Percentiles rank a stretch among this genome's conserved stretches.
These are phyloP conservation scores for Psix sp. DNA, from an alignment of 1,140 invertebrate species.

Conservation along the genomic window DNA sequence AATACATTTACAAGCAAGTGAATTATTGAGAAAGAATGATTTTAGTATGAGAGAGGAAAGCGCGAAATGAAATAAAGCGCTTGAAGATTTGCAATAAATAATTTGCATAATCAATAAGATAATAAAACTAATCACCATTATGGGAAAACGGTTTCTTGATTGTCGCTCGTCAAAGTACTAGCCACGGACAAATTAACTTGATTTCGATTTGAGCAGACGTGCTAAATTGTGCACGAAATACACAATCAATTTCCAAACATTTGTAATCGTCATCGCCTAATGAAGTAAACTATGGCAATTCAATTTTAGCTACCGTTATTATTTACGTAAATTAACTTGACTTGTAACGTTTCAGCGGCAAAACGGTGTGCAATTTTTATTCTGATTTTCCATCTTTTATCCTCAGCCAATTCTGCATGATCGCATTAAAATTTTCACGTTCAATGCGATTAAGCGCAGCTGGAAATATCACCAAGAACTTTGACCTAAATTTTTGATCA, in stretches of 20 bases:
- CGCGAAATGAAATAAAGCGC: neutral
- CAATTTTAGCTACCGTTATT: neutral
- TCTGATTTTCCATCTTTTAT: no score
- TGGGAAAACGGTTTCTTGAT: neutral
- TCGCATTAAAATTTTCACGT: neutral
- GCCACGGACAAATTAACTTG: slow-evolving; percentile 1
- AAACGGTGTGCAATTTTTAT: no score
- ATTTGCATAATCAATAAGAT: no score
- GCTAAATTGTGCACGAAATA: neutral
- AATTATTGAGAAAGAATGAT: no score
- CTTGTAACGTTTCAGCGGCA: neutral
- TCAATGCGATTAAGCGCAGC: no score
- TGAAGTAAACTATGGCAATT: neutral
- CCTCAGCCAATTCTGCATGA: no score
- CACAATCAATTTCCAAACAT: slow-evolving; percentile 1
- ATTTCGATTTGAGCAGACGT: slow-evolving; percentile 4
- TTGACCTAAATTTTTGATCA: neutral
- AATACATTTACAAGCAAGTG: neutral
- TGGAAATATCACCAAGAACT: no score
- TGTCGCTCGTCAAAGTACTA: neutral
- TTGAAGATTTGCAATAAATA: neutral
- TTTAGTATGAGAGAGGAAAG: no score
- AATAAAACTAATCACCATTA: no score
- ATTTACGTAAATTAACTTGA: neutral
- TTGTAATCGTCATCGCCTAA: slow-evolving; percentile 1